Evolutionary conservation across 1,140 invertebrate species (phyloP), one percentile per base, ranked within the genome.

Genomic region (Eriocheir sinensis): DNA sequence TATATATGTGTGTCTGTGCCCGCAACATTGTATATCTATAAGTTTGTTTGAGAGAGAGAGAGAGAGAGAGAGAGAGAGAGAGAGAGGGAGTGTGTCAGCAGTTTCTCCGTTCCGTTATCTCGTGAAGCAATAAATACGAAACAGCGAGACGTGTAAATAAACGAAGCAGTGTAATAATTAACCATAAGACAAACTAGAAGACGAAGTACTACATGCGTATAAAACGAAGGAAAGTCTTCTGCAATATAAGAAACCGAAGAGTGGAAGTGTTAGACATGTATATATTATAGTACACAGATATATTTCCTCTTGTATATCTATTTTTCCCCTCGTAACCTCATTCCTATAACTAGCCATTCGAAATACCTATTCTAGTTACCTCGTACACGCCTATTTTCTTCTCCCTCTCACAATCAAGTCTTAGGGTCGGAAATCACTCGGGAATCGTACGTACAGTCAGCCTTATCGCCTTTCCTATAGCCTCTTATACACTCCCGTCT

Each of bases 41-140:
- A n/a, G 0, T n/a, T 72, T 12, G 60, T 8, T 72, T 72, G 60
- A 72, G 60, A 72, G 60, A 53, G 48, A 53, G 48, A 53, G 48
- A 53, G 60, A 72, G 60, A 72, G 60, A 72, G 60, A 72, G 27
- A n/a, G 60, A n/a, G 60, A n/a, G 60, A n/a, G 60, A n/a, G 60
- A n/a, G 60, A 2, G 60, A 2, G 60, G 2, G 27, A n/a, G 60
- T 17, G 60, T 21, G 53, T 6, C 9, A 60, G 53, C 2, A 21
- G 27, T 9, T 9, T 21, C 6, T 12, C 27, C n/a, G 60, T 8
- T 72, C n/a, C 60, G 48, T 9, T 2, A 17, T 53, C 48, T 21
- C 48, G 12, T 53, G 48, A 53, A 53, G 48, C 48, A 53, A 21
- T 53, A n/a, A n/a, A n/a, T n/a, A n/a, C n/a, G n/a, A n/a, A n/a